These are phyloP conservation scores for Threskiornis aethiopicus DNA, from an alignment of 2,797 vertebrate genomes.

Conservation along the genomic window DNA sequence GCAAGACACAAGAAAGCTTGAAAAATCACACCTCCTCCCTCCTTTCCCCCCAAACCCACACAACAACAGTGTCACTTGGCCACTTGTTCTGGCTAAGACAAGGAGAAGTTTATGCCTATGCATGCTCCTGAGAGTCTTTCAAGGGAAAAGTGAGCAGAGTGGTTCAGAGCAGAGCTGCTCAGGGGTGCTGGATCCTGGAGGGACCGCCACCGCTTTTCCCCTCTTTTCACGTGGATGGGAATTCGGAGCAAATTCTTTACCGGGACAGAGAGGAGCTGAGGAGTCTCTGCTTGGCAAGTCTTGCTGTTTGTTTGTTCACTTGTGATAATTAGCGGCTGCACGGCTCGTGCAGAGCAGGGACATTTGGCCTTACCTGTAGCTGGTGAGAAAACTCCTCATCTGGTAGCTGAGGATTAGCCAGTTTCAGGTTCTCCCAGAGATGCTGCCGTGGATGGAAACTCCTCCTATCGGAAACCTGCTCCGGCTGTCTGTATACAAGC, in stretches of 20 bases:
- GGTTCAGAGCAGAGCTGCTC: slow-evolving; percentile 13
- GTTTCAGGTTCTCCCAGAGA: slow-evolving; percentile 7
- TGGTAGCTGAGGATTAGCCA: slow-evolving; percentile 38
- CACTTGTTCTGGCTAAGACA: slow-evolving; percentile 68
- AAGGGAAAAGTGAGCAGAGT: slow-evolving; percentile 27
- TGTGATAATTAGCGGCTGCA: background rate
- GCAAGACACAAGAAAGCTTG: slow-evolving; percentile 72
- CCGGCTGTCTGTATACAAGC: background rate
- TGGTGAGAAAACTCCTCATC: slow-evolving; percentile 50
- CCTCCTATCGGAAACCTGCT: background rate
- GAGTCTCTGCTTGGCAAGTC: background rate
- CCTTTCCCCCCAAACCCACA: slow-evolving; percentile 63
- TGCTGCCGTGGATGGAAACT: background rate
- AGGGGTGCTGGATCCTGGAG: background rate
- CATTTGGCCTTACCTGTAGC: slow-evolving; percentile 52
- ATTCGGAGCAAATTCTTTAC: background rate
- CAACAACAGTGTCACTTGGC: slow-evolving; percentile 70
- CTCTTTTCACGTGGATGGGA: background rate
- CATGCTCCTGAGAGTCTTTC: slow-evolving; percentile 7
- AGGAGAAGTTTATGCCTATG: slow-evolving; percentile 53
- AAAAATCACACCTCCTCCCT: slow-evolving; percentile 75
- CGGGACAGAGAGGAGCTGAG: background rate
- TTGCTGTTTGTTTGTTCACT: background rate
- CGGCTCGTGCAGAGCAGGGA: background rate
- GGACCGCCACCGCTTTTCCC: background rate